Evolutionary conservation across 2,797 vertebrate genomes (phyloP), one percentile per base, ranked within the genome.

Genomic region (Myripristis murdjan): DNA sequence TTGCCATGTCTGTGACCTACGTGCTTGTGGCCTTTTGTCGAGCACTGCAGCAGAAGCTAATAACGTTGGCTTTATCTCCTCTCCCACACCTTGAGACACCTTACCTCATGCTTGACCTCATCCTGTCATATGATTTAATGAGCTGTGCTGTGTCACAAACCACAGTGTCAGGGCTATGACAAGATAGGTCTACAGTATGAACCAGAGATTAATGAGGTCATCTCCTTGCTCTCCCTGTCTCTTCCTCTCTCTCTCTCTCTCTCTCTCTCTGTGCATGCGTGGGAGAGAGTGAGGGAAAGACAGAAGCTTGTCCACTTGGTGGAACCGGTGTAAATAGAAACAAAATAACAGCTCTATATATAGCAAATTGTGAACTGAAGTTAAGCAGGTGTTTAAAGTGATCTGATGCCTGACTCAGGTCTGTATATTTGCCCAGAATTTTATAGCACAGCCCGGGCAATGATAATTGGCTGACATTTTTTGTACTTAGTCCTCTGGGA

Each of bases 181-280:
- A 84, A 81, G 64, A 64, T 47, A 63, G 82, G 77, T 77, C 83
- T 63, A 88, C 62, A 86, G 84, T 86, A 83, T 78, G 75, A 83
- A 77, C 83, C 22, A 73, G 86, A 92, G 91, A 92, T 92, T 91
- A 92, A 93, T 93, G 90, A 91, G 91, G 91, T 90, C 91, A 91
- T 88, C 87, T 84, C 66, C 63, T 72, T 53, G 77, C 47, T 55
- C 61, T 31, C 33, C 23, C 35, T 35, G 33, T 57, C 12, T 43
- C 31, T 57, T 9, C 51, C 28, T 14, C 20, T 37, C 56, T 49
- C 51, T 53, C 23, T 58, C 2, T 39, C 28, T 14, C 20, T 37
- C 56, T 49, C 51, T 53, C 23, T 58, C 2, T 39, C 41, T 20
- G 14, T 47, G 18, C 33, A 11, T 4, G 28, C 35, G 12, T 54